Conservation (phyloP, 1,140 invertebrate species). For the Drosophila teissieri region DNA sequence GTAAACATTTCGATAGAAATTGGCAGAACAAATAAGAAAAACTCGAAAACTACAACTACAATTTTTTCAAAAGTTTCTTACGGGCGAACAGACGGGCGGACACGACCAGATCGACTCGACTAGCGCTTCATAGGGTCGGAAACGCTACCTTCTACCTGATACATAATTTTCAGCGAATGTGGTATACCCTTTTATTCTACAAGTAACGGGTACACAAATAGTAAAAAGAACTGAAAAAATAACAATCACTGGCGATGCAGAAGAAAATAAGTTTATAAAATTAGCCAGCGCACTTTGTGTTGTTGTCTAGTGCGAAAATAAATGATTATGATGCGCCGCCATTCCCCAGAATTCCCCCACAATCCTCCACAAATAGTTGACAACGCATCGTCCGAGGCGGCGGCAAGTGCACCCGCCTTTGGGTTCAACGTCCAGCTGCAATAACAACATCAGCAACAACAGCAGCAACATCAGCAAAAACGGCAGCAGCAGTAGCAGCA, state of each 20-base stretch:
- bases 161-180: too few relatives aligned
- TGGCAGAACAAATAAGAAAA: too few relatives aligned
- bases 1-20: too few relatives aligned
- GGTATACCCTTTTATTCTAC: too few relatives aligned
- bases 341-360: constrained; percentile 35
- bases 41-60: too few relatives aligned
- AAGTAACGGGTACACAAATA: too few relatives aligned
- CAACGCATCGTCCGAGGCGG: constrained; percentile 56
- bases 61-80: too few relatives aligned
- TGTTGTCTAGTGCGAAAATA: constrained; percentile 72
- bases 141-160: too few relatives aligned
- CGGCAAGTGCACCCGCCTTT: constrained; percentile 59
- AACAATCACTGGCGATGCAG: constrained; percentile 56
- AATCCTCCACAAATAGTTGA: constrained; percentile 56
- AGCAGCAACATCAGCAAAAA: constrained; percentile 16
- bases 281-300: constrained; percentile 61
- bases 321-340: constrained; percentile 77
- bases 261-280: constrained; percentile 74
- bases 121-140: too few relatives aligned
- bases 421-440: constrained; percentile 61
- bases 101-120: too few relatives aligned
- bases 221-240: constrained; percentile 37
- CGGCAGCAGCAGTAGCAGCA: constrained; percentile 12
- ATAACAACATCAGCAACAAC: constrained; percentile 18
- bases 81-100: too few relatives aligned